Evolutionary conservation across 2,888 invertebrate genomes (phyloP).

Genomic region (Siphonodentalium dalli): DNA sequence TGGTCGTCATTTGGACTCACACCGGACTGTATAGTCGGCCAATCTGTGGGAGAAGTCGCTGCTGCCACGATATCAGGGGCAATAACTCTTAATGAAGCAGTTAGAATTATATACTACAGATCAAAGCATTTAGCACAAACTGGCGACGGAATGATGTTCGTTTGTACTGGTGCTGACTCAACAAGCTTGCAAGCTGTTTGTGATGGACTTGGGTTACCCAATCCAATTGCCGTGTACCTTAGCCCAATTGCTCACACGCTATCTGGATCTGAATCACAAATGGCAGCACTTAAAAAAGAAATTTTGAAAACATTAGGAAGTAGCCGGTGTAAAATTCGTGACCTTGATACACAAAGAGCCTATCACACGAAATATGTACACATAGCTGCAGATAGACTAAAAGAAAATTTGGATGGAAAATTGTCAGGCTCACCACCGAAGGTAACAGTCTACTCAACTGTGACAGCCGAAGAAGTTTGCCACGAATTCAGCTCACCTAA

Average conservation of each 20-base stretch:
- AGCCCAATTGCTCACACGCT: slow-evolving; percentile 37
- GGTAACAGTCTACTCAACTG: too few species aligned
- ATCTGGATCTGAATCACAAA: slow-evolving; percentile 29
- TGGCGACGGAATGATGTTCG: slow-evolving; percentile 35
- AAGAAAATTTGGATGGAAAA: too few species aligned
- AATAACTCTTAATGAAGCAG: slow-evolving; percentile 32
- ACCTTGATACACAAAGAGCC: slow-evolving; percentile 26
- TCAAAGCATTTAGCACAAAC: slow-evolving; percentile 23
- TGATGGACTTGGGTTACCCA: not conserved
- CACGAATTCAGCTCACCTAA: too few species aligned
- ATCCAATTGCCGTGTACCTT: slow-evolving; percentile 33
- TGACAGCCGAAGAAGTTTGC: too few species aligned
- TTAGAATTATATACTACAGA: slow-evolving; percentile 35
- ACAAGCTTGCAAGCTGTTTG: slow-evolving; percentile 9
- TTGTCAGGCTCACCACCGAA: too few species aligned
- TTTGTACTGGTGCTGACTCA: slow-evolving; percentile 22
- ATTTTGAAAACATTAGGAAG: not conserved
- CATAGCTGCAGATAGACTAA: too few species aligned
- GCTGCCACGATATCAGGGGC: slow-evolving; percentile 33
- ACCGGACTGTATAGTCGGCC: slow-evolving; percentile 37
- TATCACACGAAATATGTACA: slow-evolving; percentile 35
- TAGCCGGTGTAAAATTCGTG: not conserved
- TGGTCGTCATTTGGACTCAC: slow-evolving; percentile 34
- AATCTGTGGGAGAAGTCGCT: slow-evolving; percentile 46
- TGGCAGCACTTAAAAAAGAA: slow-evolving; percentile 8